These are phyloP conservation scores for Cataglyphis altisquamis DNA, from an alignment of 2,888 invertebrate genomes.

Conservation along the genomic window DNA sequence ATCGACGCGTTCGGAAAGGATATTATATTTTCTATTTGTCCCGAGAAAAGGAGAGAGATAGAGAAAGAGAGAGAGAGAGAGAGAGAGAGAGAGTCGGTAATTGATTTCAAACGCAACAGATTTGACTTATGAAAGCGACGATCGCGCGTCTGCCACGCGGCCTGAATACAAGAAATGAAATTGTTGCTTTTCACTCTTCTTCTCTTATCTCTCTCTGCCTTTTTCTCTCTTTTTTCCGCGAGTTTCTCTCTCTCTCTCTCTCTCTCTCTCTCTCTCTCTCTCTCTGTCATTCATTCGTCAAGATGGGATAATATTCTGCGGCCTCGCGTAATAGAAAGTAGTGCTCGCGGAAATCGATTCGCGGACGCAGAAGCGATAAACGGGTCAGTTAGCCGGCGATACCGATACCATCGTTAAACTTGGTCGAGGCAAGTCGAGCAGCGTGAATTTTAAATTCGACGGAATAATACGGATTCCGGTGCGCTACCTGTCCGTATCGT, in stretches of 20 bases:
- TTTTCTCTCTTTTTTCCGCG: background rate
- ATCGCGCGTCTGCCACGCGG: conserved; percentile 38
- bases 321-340: conserved; percentile 45
- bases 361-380: background rate
- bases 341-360: conserved; percentile 29
- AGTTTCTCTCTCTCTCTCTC: background rate
- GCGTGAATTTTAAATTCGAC: conserved; percentile 28
- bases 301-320: conserved; percentile 29
- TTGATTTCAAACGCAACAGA: conserved; percentile 58
- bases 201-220: conserved; percentile 23
- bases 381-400: background rate
- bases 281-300: conserved; percentile 17
- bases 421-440: background rate
- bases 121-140: conserved; percentile 54
- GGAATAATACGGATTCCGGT: conserved; percentile 36
- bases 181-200: conserved; percentile 56
- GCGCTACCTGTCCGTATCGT: conserved; percentile 44
- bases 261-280: background rate
- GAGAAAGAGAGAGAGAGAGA: background rate
- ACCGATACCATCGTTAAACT: conserved; percentile 18
- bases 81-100: conserved; percentile 42
- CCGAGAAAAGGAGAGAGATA: conserved; percentile 10
- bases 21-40: conserved; percentile 33
- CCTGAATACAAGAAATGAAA: conserved; percentile 53
- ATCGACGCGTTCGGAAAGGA: conserved; percentile 49